Evolutionary conservation across 2,888 invertebrate genomes (phyloP).

Genomic region (Dyspetes luteomarginatus): DNA sequence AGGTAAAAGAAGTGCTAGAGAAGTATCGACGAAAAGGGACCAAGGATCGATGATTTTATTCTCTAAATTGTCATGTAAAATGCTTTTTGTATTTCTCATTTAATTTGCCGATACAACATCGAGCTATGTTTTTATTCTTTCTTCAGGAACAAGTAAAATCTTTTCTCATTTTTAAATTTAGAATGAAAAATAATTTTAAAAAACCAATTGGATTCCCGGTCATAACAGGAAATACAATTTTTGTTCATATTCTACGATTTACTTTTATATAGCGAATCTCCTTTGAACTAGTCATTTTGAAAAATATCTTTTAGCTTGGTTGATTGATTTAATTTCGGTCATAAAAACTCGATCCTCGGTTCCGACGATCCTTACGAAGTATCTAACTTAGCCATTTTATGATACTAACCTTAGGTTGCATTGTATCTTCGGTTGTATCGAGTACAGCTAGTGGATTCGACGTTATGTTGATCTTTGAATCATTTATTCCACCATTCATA

Average conservation of each 20-base stretch:
- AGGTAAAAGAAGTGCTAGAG: slow-evolving; percentile 66
- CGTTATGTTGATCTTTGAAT: slow-evolving; percentile 88
- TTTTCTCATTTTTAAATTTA: background rate
- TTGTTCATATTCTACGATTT: no score
- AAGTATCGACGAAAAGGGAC: slow-evolving; percentile 67
- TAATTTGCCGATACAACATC: no score
- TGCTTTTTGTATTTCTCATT: background rate
- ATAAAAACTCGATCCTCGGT: slow-evolving; percentile 49
- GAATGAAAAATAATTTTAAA: background rate
- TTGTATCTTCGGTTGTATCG: slow-evolving; percentile 86
- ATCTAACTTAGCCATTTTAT: slow-evolving; percentile 51
- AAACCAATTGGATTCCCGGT: background rate
- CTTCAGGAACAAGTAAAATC: no score
- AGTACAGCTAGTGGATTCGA: slow-evolving; percentile 90
- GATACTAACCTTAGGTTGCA: slow-evolving; percentile 82
- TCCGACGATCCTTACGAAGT: slow-evolving; percentile 42
- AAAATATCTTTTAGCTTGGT: no score
- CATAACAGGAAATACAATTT: background rate
- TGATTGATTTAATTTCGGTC: no score
- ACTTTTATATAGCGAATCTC: no score
- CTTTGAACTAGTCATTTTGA: no score
- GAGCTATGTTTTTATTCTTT: no score
- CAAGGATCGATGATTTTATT: slow-evolving; percentile 66
- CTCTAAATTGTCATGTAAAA: slow-evolving; percentile 43
- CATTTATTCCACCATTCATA: slow-evolving; percentile 81